Conservation (phyloP, 2,113 vertebrate species). For the Crypturellus undulatus region DNA sequence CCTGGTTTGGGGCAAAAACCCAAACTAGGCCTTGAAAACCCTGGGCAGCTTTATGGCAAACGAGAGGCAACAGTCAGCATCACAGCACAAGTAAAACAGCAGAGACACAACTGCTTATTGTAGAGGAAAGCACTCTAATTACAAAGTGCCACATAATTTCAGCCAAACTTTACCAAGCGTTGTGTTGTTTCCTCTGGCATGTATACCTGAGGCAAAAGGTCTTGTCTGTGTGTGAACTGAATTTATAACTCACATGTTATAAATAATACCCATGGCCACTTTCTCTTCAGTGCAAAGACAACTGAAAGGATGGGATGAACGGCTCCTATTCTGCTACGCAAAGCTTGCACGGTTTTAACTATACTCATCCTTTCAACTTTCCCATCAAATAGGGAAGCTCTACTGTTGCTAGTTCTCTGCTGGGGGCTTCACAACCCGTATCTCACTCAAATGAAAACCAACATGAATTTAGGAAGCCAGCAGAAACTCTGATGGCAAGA, state of each 20-base stretch:
- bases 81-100: background rate
- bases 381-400: background rate
- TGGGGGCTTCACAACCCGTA: background rate
- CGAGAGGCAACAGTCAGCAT: background rate
- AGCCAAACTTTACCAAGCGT: background rate
- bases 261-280: background rate
- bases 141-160: slow-evolving; percentile 1
- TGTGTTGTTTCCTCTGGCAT: background rate
- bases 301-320: background rate
- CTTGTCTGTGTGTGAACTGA: background rate
- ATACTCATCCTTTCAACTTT: background rate
- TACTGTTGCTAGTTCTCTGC: background rate
- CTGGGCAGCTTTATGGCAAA: background rate
- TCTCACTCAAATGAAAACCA: background rate
- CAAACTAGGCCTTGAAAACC: background rate
- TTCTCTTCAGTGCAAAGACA: background rate
- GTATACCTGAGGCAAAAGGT: background rate
- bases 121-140: background rate
- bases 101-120: background rate
- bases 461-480: background rate
- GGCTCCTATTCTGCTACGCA: background rate
- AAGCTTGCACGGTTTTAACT: background rate
- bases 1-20: background rate
- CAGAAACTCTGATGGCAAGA: background rate
- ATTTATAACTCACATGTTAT: background rate